A percentile compares a stretch with the other conserved stretches of the same genome.
phyloP scores from a whole-genome alignment of 2,888 invertebrate species.

The Iphiclides podalirius region DNA sequence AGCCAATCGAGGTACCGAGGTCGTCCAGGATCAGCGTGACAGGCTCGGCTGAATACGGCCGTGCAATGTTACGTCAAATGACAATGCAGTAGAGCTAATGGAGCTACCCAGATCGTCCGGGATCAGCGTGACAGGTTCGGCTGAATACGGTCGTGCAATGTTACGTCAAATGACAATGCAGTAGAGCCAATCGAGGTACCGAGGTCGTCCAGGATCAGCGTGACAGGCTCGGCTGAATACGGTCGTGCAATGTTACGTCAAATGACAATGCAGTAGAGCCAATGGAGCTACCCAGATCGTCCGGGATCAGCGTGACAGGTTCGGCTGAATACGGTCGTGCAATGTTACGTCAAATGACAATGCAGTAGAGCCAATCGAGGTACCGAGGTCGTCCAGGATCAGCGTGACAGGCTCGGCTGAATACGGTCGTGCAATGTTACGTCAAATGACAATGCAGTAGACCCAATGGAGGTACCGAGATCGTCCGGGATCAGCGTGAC shows the following conservation, averaged over 20 bases:
- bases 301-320: constrained; percentile 86
- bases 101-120: constrained; percentile 87
- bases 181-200: too few species aligned
- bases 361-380: too few species aligned
- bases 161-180: too few species aligned
- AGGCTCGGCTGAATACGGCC: constrained; percentile 78
- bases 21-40: constrained; percentile 89
- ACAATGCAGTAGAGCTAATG: too few species aligned
- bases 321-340: too few species aligned
- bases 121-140: constrained; percentile 85
- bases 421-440: too few species aligned
- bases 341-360: too few species aligned
- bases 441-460: too few species aligned
- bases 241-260: too few species aligned
- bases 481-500: constrained; percentile 89
- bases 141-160: constrained; percentile 77
- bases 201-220: constrained; percentile 87
- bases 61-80: too few species aligned
- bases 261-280: too few species aligned
- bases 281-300: constrained; percentile 87
- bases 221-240: constrained; percentile 81
- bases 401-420: constrained; percentile 83
- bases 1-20: too few species aligned
- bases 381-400: constrained; percentile 88
- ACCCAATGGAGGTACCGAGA: constrained; percentile 84